Evolutionary conservation across 2,888 invertebrate species (phyloP).

Genomic region (Phengaris arion): DNA sequence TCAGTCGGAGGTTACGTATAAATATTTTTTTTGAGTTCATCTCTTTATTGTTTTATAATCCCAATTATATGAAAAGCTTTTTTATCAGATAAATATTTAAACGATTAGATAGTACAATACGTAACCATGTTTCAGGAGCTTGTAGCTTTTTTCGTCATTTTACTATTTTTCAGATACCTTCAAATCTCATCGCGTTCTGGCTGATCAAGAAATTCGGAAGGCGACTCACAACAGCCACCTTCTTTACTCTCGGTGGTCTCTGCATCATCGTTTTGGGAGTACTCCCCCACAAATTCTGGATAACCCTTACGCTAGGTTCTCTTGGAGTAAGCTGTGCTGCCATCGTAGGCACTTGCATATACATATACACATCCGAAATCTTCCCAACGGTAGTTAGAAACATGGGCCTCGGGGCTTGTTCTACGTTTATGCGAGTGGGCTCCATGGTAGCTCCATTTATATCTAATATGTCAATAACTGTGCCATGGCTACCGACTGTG

Average conservation of each 20-base stretch:
- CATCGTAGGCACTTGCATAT: constrained; percentile 88
- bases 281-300: constrained; percentile 73
- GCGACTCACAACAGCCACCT: constrained; percentile 79
- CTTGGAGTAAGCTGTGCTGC: constrained; percentile 88
- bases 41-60: too few species aligned
- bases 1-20: too few species aligned
- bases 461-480: constrained; percentile 76
- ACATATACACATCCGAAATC: constrained; percentile 91
- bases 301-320: constrained; percentile 82
- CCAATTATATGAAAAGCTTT: too few species aligned
- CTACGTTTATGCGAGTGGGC: constrained; percentile 90
- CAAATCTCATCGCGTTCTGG: constrained; percentile 71
- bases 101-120: too few species aligned
- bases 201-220: constrained; percentile 83
- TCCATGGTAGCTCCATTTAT: constrained; percentile 92
- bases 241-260: constrained; percentile 80
- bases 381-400: constrained; percentile 94
- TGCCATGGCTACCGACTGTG: constrained; percentile 83
- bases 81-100: too few species aligned
- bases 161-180: constrained; percentile 79
- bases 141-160: neutral
- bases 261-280: constrained; percentile 81
- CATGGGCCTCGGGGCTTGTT: constrained; percentile 90
- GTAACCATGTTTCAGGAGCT: too few species aligned
- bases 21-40: too few species aligned